Evolutionary conservation across 1,140 invertebrate genomes (phyloP).

Genomic region (Macrosteles quadrilineatus): DNA sequence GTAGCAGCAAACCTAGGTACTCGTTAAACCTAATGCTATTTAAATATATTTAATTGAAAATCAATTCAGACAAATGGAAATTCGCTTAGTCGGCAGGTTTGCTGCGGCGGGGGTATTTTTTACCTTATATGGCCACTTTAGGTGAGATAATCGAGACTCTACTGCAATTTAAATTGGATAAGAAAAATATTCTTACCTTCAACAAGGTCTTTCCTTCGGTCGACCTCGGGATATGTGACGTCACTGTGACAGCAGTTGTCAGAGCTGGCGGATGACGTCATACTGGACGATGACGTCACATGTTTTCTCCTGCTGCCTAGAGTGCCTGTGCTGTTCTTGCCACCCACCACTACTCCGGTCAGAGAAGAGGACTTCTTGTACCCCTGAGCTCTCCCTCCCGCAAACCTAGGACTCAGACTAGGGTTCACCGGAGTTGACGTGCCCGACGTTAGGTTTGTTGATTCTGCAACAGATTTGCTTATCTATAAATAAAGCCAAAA

Average conservation of each 20-base stretch:
- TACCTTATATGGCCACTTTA: too few relatives aligned
- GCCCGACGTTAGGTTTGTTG: constrained; percentile 36
- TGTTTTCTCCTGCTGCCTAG: constrained; percentile 15
- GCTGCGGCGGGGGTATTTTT: too few relatives aligned
- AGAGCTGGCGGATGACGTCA: constrained; percentile 23
- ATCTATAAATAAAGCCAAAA: too few relatives aligned
- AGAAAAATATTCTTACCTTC: constrained; percentile 27
- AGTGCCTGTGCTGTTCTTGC: constrained; percentile 18
- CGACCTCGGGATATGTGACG: constrained; percentile 25
- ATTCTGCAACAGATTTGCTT: constrained; percentile 33
- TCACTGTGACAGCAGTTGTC: constrained; percentile 26
- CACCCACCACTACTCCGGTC: background rate
- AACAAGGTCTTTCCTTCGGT: background rate
- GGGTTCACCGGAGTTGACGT: constrained; percentile 36
- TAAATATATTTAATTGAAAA: too few relatives aligned
- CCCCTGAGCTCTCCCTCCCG: background rate
- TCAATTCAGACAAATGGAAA: too few relatives aligned
- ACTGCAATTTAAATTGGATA: too few relatives aligned
- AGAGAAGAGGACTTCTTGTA: background rate
- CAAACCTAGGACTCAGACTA: constrained; percentile 35
- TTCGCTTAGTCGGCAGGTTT: too few relatives aligned
- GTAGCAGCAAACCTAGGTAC: too few relatives aligned
- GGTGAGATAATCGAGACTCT: too few relatives aligned
- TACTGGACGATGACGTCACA: constrained; percentile 19
- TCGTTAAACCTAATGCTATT: too few relatives aligned